These are phyloP conservation scores for Apaloderma vittatum DNA, from an alignment of 2,113 vertebrate genomes.

Conservation along the genomic window DNA sequence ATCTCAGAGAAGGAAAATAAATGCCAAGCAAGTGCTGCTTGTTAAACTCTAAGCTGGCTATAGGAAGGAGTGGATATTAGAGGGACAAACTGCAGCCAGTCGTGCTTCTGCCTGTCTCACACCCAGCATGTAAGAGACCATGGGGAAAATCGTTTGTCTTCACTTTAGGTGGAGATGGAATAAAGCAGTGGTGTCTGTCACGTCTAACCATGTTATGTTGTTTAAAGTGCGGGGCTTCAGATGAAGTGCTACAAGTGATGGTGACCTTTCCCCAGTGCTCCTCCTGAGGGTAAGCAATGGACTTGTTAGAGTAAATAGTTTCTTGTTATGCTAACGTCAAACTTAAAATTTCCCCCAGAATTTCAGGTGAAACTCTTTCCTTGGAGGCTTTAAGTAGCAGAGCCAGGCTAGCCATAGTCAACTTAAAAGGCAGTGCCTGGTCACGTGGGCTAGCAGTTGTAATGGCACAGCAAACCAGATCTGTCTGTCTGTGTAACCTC, in stretches of 20 bases:
- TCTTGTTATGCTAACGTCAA: not conserved
- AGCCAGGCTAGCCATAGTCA: not conserved
- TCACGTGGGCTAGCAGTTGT: fast-evolving
- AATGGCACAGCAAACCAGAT: not conserved
- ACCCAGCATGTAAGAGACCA: not conserved
- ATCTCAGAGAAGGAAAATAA: slow-evolving; percentile 58
- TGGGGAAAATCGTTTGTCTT: not conserved
- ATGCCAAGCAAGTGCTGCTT: slow-evolving; percentile 28
- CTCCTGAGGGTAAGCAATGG: not conserved
- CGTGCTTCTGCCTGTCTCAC: not conserved
- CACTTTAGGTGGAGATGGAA: not conserved
- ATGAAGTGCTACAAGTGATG: fast-evolving
- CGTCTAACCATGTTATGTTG: not conserved
- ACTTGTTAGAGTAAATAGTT: not conserved
- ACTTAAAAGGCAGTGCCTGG: not conserved
- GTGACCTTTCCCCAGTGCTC: not conserved
- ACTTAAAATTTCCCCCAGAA: not conserved
- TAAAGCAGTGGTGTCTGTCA: not conserved
- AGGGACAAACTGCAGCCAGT: not conserved
- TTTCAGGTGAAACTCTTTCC: not conserved
- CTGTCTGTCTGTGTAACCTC: not conserved
- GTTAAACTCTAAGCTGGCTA: slow-evolving; percentile 26
- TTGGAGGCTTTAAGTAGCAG: not conserved
- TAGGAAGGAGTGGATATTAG: not conserved
- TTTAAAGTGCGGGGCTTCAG: not conserved